Evolutionary conservation across 2,797 vertebrate genomes (phyloP).

Genomic region (Lutjanus argentimaculatus): DNA sequence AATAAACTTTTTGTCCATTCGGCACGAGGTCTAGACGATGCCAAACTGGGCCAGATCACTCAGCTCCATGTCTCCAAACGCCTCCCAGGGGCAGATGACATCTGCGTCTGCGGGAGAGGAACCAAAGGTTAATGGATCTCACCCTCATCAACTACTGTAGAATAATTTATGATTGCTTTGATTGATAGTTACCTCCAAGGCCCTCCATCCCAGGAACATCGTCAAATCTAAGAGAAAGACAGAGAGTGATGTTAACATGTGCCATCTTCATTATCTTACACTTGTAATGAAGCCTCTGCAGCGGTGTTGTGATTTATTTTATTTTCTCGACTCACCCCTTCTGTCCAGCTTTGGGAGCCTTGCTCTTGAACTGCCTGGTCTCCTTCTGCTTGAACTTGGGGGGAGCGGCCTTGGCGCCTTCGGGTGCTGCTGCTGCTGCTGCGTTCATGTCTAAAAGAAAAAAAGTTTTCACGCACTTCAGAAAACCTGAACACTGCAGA

Average conservation of each 20-base stretch:
- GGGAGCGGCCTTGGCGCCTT: constrained; percentile 52
- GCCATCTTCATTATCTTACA: no score
- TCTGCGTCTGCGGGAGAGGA: constrained; percentile 43
- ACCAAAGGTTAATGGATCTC: background rate
- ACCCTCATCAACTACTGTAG: no score
- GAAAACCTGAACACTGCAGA: no score
- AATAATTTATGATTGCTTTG: no score
- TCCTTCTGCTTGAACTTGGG: constrained; percentile 72
- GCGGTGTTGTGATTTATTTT: no score
- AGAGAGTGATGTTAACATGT: background rate
- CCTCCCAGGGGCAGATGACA: constrained; percentile 76
- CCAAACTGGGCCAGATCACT: constrained; percentile 75
- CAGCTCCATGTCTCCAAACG: constrained; percentile 76
- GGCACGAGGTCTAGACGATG: constrained; percentile 43
- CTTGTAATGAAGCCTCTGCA: no score
- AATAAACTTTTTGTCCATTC: constrained; percentile 16
- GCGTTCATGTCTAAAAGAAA: constrained; percentile 64
- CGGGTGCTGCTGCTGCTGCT: constrained; percentile 8
- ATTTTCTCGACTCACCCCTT: constrained; percentile 60
- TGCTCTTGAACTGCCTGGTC: constrained; percentile 77
- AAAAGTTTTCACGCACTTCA: no score
- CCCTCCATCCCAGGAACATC: constrained; percentile 68
- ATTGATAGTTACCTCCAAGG: constrained; percentile 57
- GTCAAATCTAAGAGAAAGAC: constrained; percentile 39
- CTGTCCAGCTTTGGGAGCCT: constrained; percentile 77